Evolutionary conservation across 2,113 vertebrate genomes (phyloP).

Genomic region (Crocuta crocuta): DNA sequence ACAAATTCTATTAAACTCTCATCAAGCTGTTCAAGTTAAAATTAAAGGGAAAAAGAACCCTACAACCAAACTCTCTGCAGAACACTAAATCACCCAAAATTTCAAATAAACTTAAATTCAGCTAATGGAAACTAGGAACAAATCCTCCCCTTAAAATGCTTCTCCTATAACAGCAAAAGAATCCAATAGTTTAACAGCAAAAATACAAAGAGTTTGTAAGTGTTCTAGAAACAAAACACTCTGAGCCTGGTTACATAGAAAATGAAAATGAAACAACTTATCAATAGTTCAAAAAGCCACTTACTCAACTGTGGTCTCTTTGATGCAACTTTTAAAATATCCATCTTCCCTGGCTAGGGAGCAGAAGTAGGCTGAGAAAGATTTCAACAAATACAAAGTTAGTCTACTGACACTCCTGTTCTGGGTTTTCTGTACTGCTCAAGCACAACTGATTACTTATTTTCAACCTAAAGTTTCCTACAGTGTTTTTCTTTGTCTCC

Average conservation of each 20-base stretch:
- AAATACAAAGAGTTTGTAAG: not conserved
- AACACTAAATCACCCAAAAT: constrained; percentile 50
- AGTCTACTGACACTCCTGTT: not conserved
- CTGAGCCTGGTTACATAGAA: not conserved
- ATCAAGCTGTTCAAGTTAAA: constrained; percentile 64
- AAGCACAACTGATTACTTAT: not conserved
- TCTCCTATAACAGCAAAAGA: constrained; percentile 9
- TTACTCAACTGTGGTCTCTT: not conserved
- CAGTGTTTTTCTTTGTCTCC: not conserved
- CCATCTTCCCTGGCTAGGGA: not conserved
- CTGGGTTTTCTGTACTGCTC: not conserved
- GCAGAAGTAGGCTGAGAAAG: not conserved
- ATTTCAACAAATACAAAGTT: not conserved
- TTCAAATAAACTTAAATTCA: constrained; percentile 54
- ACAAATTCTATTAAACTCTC: constrained; percentile 62
- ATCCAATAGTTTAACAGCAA: not conserved
- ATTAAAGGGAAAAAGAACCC: constrained; percentile 28
- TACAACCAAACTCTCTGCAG: not conserved
- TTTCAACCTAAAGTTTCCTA: not conserved
- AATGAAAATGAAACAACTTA: not conserved
- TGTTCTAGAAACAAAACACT: not conserved
- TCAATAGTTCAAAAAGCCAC: not conserved
- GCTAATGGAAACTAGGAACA: not conserved
- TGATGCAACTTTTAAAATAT: not conserved
- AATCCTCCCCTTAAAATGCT: not conserved